Evolutionary conservation across 2,797 vertebrate genomes (phyloP), one percentile per base, ranked within the genome.

Genomic region (Enteromius treurensis): DNA sequence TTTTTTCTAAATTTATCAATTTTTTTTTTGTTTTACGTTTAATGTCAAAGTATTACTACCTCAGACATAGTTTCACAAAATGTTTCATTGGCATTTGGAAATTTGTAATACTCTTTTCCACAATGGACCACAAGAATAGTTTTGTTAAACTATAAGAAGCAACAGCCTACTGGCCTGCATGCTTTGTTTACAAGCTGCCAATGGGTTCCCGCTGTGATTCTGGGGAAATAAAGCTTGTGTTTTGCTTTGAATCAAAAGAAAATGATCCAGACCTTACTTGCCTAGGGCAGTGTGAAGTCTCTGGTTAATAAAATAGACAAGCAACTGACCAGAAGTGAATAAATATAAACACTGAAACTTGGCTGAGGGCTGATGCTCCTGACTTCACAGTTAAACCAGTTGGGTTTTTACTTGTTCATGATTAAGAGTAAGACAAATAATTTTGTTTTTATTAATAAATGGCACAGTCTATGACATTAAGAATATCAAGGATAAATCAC

Each of bases 281-380:
- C 77, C 77, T 53, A 40, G 19, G 60, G 32, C 77, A 79, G 51
- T 68, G 45, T 51, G 34, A 53, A 79, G 19, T 65, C 45, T 79
- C 77, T 79, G 62, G 29, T 68, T 49, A 79, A 51, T 67, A 37
- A 79, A 67, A 65, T 21, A 78, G 40, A 77, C 58, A 64, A 78
- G 42, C 10, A 51, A 53, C 62, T 79, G 62, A 67, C 62, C 77
- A 68, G 32, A 17, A 78, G 40, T 34, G 17, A 64, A 64, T 32
- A 26, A 77, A 62, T 32, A 64, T 42, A 78, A 78, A 65, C 42
- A 78, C 17, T 47, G 17, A 78, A 78, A 78, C 26, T 64, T 78
- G 29, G 40, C 58, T 29, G 23, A 64, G 42, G 64, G 42, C 42
- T 78, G 37, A 49, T 65, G 5, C 26, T 78, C 19, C 17, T 6